These are phyloP conservation scores for Catocala sponsa DNA, from an alignment of 2,888 invertebrate genomes.

Conservation along the genomic window DNA sequence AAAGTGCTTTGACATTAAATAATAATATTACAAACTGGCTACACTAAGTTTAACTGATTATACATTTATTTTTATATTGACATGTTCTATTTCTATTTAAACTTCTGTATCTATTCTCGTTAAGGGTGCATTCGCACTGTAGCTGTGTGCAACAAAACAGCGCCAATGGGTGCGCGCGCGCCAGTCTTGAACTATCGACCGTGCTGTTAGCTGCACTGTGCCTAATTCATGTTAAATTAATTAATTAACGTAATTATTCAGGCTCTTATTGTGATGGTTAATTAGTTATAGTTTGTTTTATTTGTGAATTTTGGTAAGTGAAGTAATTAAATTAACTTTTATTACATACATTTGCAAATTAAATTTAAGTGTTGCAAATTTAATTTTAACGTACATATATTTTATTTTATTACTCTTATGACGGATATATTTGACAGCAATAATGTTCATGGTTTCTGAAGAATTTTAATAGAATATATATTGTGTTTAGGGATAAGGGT, in stretches of 20 bases:
- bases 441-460: too few species aligned
- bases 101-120: constrained; percentile 9
- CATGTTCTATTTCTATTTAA: constrained; percentile 5
- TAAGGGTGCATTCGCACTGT: constrained; percentile 2
- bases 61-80: not conserved
- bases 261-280: constrained; percentile 7
- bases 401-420: too few species aligned
- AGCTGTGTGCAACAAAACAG: constrained; percentile 38
- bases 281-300: constrained; percentile 6
- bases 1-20: too few species aligned
- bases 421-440: too few species aligned
- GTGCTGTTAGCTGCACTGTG: constrained; percentile 23
- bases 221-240: constrained; percentile 11
- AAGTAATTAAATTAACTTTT: not conserved
- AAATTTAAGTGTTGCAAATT: too few species aligned
- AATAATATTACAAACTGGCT: too few species aligned
- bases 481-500: too few species aligned
- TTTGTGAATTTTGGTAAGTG: constrained; percentile 17
- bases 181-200: constrained; percentile 30
- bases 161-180: constrained; percentile 31
- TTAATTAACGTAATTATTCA: constrained; percentile 12
- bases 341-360: too few species aligned
- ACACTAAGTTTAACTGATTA: not conserved
- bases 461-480: too few species aligned
- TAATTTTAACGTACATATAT: too few species aligned